Evolutionary conservation across 2,888 invertebrate species (phyloP), one percentile per base, ranked within the genome.

Genomic region (Drosophila recens): DNA sequence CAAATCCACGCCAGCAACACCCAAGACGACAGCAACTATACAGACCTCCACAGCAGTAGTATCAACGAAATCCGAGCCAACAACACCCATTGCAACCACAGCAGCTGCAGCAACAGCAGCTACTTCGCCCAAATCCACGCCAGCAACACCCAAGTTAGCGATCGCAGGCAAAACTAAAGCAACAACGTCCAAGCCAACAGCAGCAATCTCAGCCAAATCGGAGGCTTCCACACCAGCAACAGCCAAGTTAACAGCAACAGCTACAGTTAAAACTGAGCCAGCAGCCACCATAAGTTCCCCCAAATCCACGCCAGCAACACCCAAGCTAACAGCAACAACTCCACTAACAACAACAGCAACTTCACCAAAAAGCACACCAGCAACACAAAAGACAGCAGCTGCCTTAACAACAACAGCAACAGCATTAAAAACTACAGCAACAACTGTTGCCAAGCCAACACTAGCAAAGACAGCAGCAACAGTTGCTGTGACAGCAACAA

Each of bases 381-480:
- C 66, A 70, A 51, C 57, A 43, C 27, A 66, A 0, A 63, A 67
- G 48, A 6, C 45, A 17, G 9, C 61, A 48, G 33, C 61, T 48
- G 9, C 53, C 34, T n/a, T 42, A 30, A 45, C 34, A 34, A 13
- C 67, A 15, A 45, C 34, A 34, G n/a, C 67, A 15, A 48, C 45
- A 27, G 15, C 36, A n/a, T 10, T 15, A 17, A 52, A 48, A 10
- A 30, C 56, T 45, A 46, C 45, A 30, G n/a, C 70, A 15, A n/a
- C 64, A 38, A n/a, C 42, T 13, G 52, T 54, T 23, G 6, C 33
- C 4, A 73, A 75, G 42, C 38, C 65, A 42, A 23, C 43, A 23
- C 38, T 61, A 38, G 6, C 40, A 5, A 74, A 71, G 38, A 27
- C 74, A 61, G 17, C 69, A 72, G 48, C 79, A 73, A 64, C 75